These are phyloP conservation scores for Fabriciana adippe DNA, from an alignment of 2,888 invertebrate genomes.

Conservation along the genomic window DNA sequence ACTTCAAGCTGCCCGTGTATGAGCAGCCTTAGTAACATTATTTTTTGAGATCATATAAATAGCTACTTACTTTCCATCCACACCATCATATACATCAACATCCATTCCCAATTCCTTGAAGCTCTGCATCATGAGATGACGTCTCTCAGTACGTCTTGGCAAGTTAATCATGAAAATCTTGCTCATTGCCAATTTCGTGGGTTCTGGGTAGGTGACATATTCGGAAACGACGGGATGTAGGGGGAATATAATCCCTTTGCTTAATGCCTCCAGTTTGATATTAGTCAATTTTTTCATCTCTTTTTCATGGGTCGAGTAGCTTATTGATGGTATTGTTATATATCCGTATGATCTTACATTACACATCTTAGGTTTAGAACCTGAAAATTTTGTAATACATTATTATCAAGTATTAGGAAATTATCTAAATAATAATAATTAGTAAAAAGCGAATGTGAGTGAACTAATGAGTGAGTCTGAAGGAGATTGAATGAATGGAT, in stretches of 20 bases:
- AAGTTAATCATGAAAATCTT: constrained; percentile 97
- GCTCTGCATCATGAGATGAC: constrained; percentile 88
- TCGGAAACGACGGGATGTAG: constrained; percentile 63
- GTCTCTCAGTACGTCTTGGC: constrained; percentile 89
- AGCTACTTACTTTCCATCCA: constrained; percentile 90
- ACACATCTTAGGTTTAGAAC: constrained; percentile 81
- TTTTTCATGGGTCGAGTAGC: constrained; percentile 82
- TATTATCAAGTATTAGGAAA: background rate
- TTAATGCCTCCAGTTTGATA: constrained; percentile 88
- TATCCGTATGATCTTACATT: constrained; percentile 93
- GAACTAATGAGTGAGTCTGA: too few relatives aligned
- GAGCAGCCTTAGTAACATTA: too few relatives aligned
- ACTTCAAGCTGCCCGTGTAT: too few relatives aligned
- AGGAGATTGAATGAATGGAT: too few relatives aligned
- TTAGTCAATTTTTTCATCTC: constrained; percentile 89
- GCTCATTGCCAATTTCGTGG: constrained; percentile 82
- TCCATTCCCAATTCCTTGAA: constrained; percentile 92
- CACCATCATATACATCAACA: constrained; percentile 89
- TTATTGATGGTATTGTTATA: constrained; percentile 90
- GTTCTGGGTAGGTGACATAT: constrained; percentile 63
- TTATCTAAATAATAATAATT: too few relatives aligned
- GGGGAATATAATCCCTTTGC: constrained; percentile 76
- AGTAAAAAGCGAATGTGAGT: too few relatives aligned
- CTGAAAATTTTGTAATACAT: constrained; percentile 44
- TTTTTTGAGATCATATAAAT: too few relatives aligned